Evolutionary conservation across 2,113 vertebrate species (phyloP).

Genomic region (Circaetus gallicus): DNA sequence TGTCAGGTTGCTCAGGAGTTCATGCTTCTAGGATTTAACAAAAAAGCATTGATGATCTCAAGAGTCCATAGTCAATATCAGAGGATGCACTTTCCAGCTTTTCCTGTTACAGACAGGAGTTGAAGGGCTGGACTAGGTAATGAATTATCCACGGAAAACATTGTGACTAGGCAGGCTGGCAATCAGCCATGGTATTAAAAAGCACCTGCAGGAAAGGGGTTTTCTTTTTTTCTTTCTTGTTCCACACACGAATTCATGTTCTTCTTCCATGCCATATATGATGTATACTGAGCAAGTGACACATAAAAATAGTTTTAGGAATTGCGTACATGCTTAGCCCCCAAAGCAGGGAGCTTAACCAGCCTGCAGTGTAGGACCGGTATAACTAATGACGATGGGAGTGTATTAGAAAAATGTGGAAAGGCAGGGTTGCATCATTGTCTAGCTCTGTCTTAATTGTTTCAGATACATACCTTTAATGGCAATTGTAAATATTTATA

Average conservation of each 20-base stretch:
- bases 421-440: background rate
- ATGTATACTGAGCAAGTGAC: background rate
- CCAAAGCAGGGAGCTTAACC: background rate
- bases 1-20: background rate
- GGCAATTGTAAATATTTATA: background rate
- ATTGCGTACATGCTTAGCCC: background rate
- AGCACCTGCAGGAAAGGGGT: background rate
- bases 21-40: background rate
- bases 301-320: background rate
- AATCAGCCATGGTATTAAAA: background rate
- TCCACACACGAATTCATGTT: background rate
- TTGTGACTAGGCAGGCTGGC: background rate
- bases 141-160: background rate
- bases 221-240: background rate
- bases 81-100: background rate
- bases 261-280: background rate
- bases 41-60: background rate
- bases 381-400: rapidly evolving
- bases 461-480: background rate
- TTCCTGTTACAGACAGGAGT: background rate
- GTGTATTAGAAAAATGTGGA: background rate
- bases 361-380: background rate
- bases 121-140: background rate
- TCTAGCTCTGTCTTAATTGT: background rate
- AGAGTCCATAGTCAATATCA: background rate